Base-by-base conservation (phyloP, 37 sponge, comb jelly and placozoan genomes). In the Spongilla lacustris region DNA sequence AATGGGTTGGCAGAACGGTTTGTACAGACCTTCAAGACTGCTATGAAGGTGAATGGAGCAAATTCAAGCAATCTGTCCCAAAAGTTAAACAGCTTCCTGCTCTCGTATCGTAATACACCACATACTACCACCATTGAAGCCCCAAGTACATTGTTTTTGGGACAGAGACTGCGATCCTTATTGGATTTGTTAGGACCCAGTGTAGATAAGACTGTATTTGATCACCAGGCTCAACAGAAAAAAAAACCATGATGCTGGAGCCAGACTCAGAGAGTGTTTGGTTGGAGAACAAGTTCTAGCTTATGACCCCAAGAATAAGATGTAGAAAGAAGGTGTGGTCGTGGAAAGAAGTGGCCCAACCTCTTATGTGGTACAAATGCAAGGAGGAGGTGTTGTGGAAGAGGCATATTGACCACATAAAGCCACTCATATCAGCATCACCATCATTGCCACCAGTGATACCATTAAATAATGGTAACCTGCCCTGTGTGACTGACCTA, bases 121-220 rank as follows among this genome's bases (percentile, higher is more conserved):
- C 88, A 87, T 80, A 21, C 69, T 23, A 87, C 81, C 24, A 87
- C 81, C 14, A 29, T 23, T 14, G 83, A 82, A 69, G n/a, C 83
- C 9, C 83, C 83, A 4, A 69, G 83, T 35, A 82, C 14, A 26
- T 31, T 82, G 0, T 82, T 82, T 41, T 26, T 82, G 49, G 5
- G 41, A 35, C 32, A 38, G 67, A 13, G 19, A 31, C 83, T 69
- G 22, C 36, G 37, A 35, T 71, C 71, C 36, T 11, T 36, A 69
- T 27, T 69, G 22, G 83, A 69, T 17, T 36, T 82, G 71, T 32
- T 68, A 13, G 1, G 23, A 70, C 71, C 67, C 19, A 31, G 33
- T 67, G 23, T 67, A 17, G 35, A 66, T 28, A 21, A 27, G n/a
- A 58, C 46, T 46, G 91, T 85, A 0, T 12, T 17, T 11, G 50